Evolutionary conservation across 2,797 vertebrate genomes (phyloP), one percentile per base, ranked within the genome.

Genomic region (Rhinella marina): DNA sequence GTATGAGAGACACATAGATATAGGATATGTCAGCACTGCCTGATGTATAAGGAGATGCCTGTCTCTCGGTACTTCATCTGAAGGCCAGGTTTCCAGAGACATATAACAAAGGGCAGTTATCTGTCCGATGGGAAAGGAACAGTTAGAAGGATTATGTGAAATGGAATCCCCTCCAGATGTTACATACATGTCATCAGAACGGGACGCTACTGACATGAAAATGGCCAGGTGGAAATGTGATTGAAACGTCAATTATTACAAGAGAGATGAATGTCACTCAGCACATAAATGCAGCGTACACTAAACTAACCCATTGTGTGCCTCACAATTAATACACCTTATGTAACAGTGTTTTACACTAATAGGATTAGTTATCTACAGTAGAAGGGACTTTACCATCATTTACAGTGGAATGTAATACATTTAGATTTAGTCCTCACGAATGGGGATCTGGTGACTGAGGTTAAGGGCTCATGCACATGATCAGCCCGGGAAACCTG

Each of bases 151-250:
- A 76, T 88, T 85, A 85, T 32, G 78, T 86, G 87, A 86, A 86
- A 86, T 68, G 80, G 29, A 29, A 88, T 86, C 66, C 48, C 25
- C 41, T 86, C 84, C 78, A 88, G 87, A 88, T 88, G 87, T 86
- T 86, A 86, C n/a, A 81, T 87, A 80, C 29, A 81, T 81, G 68
- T 88, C 87, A 82, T 81, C 73, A 81, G 48, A 48, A 25, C 5
- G 10, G 61, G 77, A 62, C n/a, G 82, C 57, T 81, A 85, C 87
- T 81, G 82, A 81, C 81, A 85, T 61, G 54, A n/a, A 85, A 84
- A 84, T 61, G 72, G 80, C 56, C 56, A 85, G 73, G 81, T 68
- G 64, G 75, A 84, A 80, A 73, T 80, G 56, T 27, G 76, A 68
- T 12, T 73, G 62, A 86, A 59, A 75, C 59, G 66, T 59, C 73